These are phyloP conservation scores for Aptenodytes forsteri DNA, from an alignment of 2,113 vertebrate genomes.

Conservation along the genomic window DNA sequence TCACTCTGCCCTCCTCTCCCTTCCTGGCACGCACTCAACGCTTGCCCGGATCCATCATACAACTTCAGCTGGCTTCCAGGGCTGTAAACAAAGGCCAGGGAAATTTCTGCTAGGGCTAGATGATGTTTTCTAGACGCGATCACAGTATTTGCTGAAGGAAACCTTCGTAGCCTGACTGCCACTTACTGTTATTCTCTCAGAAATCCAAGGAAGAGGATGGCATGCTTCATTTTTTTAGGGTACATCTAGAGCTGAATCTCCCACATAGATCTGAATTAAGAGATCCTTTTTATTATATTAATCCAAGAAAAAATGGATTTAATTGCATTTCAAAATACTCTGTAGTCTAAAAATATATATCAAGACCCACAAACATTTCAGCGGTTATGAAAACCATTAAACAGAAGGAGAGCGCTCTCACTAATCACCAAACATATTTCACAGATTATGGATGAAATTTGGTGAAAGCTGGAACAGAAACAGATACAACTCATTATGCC, in stretches of 20 bases:
- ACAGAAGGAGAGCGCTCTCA: constrained; percentile 8
- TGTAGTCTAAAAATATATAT: background rate
- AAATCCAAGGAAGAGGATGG: background rate
- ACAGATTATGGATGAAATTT: constrained; percentile 41
- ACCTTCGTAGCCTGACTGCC: background rate
- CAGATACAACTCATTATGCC: background rate
- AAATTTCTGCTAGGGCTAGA: background rate
- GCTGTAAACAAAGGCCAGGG: constrained; percentile 18
- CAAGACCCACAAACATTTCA: background rate
- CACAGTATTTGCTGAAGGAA: background rate
- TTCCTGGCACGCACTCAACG: background rate
- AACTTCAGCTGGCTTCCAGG: constrained; percentile 9
- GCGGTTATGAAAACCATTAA: background rate
- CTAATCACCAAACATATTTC: constrained; percentile 43
- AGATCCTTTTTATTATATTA: background rate
- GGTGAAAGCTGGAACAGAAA: constrained; percentile 9
- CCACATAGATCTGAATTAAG: background rate
- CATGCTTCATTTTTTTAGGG: background rate
- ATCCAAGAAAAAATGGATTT: background rate
- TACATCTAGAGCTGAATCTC: background rate
- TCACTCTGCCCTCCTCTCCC: background rate
- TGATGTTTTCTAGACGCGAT: background rate
- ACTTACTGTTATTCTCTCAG: background rate
- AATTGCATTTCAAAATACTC: background rate
- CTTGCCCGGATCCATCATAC: background rate